Evolutionary conservation across 2,113 vertebrate genomes (phyloP).

Genomic region (Megalops atlanticus): DNA sequence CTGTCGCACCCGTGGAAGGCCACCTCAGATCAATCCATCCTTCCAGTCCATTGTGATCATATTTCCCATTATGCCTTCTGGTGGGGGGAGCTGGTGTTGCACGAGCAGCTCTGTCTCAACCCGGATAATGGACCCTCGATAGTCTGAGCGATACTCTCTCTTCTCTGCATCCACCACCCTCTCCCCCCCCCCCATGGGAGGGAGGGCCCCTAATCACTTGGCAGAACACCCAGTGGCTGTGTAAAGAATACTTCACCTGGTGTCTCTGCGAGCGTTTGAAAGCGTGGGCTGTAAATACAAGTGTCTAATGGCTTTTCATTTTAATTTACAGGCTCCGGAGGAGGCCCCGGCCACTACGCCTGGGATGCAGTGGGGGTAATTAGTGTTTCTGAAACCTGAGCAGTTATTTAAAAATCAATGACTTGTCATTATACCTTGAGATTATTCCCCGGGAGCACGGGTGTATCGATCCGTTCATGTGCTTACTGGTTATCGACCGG

Average conservation of each 20-base stretch:
- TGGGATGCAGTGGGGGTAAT: constrained; percentile 48
- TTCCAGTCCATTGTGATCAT: constrained; percentile 28
- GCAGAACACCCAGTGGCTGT: constrained; percentile 1
- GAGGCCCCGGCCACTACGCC: constrained; percentile 23
- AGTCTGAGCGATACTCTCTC: neutral
- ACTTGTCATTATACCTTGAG: constrained; percentile 50
- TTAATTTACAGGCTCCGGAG: constrained; percentile 44
- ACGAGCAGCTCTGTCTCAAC: constrained; percentile 18
- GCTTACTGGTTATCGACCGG: constrained; percentile 50
- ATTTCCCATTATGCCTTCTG: constrained; percentile 34
- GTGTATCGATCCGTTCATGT: constrained; percentile 48
- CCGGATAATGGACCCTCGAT: constrained; percentile 10
- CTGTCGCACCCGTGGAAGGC: neutral
- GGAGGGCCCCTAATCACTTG: constrained; percentile 19
- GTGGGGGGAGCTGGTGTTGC: constrained; percentile 15
- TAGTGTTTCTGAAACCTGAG: constrained; percentile 61
- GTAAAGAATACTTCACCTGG: constrained; percentile 24
- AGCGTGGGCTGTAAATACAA: constrained; percentile 38
- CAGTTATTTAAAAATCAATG: constrained; percentile 62
- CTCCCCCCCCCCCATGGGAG: neutral
- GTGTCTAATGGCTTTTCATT: constrained; percentile 40
- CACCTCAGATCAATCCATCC: constrained; percentile 16
- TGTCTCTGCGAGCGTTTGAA: neutral
- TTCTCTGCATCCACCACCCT: neutral
- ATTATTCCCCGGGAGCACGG: constrained; percentile 41